Percentiles rank a stretch among this genome's conserved stretches.
Conservation (phyloP, 1,140 invertebrate species). For the Orussus abietinus region DNA sequence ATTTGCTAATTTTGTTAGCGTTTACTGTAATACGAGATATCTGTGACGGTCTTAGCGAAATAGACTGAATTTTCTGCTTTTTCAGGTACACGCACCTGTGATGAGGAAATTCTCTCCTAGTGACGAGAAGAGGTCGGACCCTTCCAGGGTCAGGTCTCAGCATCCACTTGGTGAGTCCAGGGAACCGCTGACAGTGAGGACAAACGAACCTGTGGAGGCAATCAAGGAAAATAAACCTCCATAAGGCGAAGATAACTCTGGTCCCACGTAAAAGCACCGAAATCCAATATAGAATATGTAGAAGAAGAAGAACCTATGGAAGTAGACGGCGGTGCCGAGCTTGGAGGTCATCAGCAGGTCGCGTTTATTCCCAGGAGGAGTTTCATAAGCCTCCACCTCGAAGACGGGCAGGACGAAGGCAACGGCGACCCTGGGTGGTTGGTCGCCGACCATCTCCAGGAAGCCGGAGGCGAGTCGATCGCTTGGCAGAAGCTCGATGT, state of each 20-base stretch:
- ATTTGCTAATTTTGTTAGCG: too few relatives aligned
- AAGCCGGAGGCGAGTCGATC: constrained; percentile 61
- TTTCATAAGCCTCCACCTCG: constrained; percentile 64
- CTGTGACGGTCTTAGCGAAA: too few relatives aligned
- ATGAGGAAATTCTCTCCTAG: constrained; percentile 66
- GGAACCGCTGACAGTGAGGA: constrained; percentile 75
- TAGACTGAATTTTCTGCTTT: too few relatives aligned
- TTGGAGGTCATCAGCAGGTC: constrained; percentile 44
- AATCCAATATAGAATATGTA: constrained; percentile 5
- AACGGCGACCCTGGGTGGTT: constrained; percentile 48
- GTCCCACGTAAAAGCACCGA: not conserved
- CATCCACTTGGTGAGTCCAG: constrained; percentile 67
- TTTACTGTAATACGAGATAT: too few relatives aligned
- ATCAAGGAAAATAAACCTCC: constrained; percentile 53
- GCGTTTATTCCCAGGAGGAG: constrained; percentile 59
- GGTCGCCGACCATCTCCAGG: constrained; percentile 55
- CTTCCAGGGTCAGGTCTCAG: constrained; percentile 53
- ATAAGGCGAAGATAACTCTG: constrained; percentile 33
- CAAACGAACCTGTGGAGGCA: constrained; percentile 54
- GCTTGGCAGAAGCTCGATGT: constrained; percentile 73
- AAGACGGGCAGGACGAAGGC: constrained; percentile 72
- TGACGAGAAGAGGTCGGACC: constrained; percentile 61
- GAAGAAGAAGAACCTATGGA: constrained; percentile 51
- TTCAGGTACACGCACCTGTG: too few relatives aligned
- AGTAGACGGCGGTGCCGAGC: constrained; percentile 55